These are phyloP conservation scores for Rambutsinella grinnellia DNA, from an alignment of 2,888 invertebrate genomes.

Conservation along the genomic window DNA sequence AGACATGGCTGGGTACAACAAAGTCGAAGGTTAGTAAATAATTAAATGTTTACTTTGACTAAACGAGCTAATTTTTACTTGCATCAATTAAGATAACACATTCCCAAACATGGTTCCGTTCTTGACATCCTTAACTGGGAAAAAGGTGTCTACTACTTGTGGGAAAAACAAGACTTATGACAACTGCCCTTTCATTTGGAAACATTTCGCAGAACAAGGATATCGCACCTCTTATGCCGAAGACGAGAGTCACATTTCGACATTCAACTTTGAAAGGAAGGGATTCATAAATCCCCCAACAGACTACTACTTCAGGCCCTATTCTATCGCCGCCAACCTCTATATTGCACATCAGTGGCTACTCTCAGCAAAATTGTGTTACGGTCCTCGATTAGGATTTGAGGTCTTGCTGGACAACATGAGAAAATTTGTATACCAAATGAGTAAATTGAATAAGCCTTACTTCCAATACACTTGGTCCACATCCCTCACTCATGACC, in stretches of 20 bases:
- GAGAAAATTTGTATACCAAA: no score
- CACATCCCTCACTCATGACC: slow-evolving; percentile 86
- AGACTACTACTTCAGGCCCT: slow-evolving; percentile 70
- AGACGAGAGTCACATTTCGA: slow-evolving; percentile 39
- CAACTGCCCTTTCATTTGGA: slow-evolving; percentile 60
- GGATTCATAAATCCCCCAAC: slow-evolving; percentile 69
- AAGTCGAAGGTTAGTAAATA: no score
- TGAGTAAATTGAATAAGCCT: slow-evolving; percentile 48
- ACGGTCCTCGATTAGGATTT: slow-evolving; percentile 72
- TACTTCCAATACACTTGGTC: slow-evolving; percentile 37
- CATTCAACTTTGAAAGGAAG: slow-evolving; percentile 78
- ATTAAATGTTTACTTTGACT: no score
- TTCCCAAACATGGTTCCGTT: slow-evolving; percentile 71
- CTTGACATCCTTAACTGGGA: slow-evolving; percentile 67
- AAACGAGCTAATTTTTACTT: no score
- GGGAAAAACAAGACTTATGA: slow-evolving; percentile 56
- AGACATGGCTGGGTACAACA: slow-evolving; percentile 68
- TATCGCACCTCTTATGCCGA: slow-evolving; percentile 50
- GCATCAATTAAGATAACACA: slow-evolving; percentile 72
- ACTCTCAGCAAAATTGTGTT: slow-evolving; percentile 79
- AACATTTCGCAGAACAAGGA: slow-evolving; percentile 43
- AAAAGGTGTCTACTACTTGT: slow-evolving; percentile 70
- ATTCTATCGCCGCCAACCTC: no score
- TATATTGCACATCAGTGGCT: slow-evolving; percentile 20
- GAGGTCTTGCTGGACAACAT: slow-evolving; percentile 80